Evolutionary conservation across 1,140 invertebrate genomes (phyloP), one percentile per base, ranked within the genome.

Genomic region (Papilio xuthus): DNA sequence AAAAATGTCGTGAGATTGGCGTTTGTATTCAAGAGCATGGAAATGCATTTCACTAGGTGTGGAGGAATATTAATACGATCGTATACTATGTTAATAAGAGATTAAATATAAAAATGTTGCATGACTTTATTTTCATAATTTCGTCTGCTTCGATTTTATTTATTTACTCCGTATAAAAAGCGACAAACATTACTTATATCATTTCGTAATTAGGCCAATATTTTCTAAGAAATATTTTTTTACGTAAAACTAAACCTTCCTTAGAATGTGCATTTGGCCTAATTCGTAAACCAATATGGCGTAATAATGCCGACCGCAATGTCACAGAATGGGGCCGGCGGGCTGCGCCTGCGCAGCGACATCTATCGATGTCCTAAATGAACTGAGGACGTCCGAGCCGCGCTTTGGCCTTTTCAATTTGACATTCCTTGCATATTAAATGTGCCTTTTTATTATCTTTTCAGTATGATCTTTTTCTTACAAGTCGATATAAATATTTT

Each of bases 291-390:
- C 79, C 75, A 72, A 79, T 67, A 72, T 83, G 78, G 78, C 69
- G 80, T 80, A 83, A 83, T 71, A 77, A 78, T 77, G 28, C 37
- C 60, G 70, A 79, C 77, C 79, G 81, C 79, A 82, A 67, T 81
- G 70, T 41, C 74, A 78, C 78, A 60, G 41, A 83, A 81, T 83
- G 82, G 78, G 80, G 73, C 53, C 82, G 78, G 56, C 23, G 20
- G 60, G 60, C 12, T 47, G 71, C 70, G 79, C 71, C 77, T 69
- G 60, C 60, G 60, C 56, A 53, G 70, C 67, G 74, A 60, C 74
- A 71, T 53, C 74, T 77, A 28, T 75, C 74, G 63, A 63, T 70
- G 44, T 72, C 60, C 74, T 63, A 41, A 79, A 60, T 77, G 63
- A 73, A 32, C 42, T 78, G 71, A 47, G 77, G 76, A 78, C 69